Evolutionary conservation across 1,140 invertebrate species (phyloP), one percentile per base, ranked within the genome.

Genomic region (Drosophila orena): DNA sequence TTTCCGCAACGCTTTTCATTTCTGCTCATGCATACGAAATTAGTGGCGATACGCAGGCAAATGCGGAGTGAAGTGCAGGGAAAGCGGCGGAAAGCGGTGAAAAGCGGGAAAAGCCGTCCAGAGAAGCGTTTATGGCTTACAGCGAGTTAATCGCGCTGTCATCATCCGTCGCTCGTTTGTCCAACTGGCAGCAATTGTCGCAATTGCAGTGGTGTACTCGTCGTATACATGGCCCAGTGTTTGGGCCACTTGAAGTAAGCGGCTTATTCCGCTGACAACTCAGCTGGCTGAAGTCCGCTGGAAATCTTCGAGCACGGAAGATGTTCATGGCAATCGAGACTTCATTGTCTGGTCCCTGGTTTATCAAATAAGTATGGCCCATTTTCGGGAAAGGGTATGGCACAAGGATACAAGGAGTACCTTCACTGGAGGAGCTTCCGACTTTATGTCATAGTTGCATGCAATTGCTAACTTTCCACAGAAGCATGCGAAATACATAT

Each of bases 71-170:
- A 57, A 40, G 35, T 61, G 37, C 12, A 15, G 15, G 0, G 44
- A 34, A 34, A 15, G 52, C n/a, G 71, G 38, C n/a, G 35, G 46
- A 35, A 22, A 47, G 24, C 24, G 4, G 12, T 17, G 1, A 44
- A 34, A 24, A 15, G 52, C n/a, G 72, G 38, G 35, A 46, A 35
- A 22, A 47, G 69, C 38, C 59, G 54, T 50, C 60, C 74, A 59
- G 59, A 66, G 81, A 65, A 89, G 60, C 80, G 84, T 89, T 89
- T 89, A 89, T 80, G 84, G 84, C 84, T 86, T 86, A 86, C 75
- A 86, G 79, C 84, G 61, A 89, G 79, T 89, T 89, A 89, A 89
- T 89, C 84, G 84, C 84, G 57, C 84, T 84, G 84, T 89, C 84
- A 89, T 89, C 79, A 68, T 68, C 64, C 64, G 74, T 78, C 70